Base-by-base conservation (phyloP, 2,113 vertebrate genomes). In the Gobius niger region DNA sequence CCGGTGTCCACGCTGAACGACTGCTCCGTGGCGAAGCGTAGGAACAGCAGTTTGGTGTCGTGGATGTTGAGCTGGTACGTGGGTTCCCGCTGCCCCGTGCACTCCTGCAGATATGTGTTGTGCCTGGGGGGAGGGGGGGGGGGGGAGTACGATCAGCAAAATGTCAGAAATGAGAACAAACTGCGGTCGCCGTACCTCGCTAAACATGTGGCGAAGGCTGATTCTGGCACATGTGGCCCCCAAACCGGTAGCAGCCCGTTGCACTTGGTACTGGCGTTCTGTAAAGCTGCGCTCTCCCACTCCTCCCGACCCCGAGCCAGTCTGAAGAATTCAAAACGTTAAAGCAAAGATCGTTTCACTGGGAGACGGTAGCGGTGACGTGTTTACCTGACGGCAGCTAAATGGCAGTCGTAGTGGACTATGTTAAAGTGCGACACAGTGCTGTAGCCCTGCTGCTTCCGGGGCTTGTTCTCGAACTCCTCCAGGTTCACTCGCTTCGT, bases 341-440 rank as follows among this genome's bases (percentile, higher is more conserved):
- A 66, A 56, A 4, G 61, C 13, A 7, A 6, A 70, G 9, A 19
- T 53, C 4, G 19, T 19, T 19, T 19, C 52, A 18, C 16, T 15
- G 1, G 49, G n/a, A 50, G 14, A 50, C 8, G 4, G 4, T 8
- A 16, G 50, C 9, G 2, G 16, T 1, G 9, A 10, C 7, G 24
- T 11, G 18, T 52, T 40, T 87, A 99, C 96, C 97, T 94, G 75
- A 99, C 98, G 2, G 97, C 97, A 19, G 98, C 97, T 54, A 99
- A 91, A 84, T 99, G 98, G 74, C 98, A 99, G 76, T 99, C 96
- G 0, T 99, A 99, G 89, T 99, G 98, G 87, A 99, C 97, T n/a
- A 99, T 99, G 93, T 99, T 99, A 93, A 99, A 99, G 92, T 99
- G 98, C 9, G 97, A 99, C 75, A 99, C 98, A 0, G 97, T 99